Evolutionary conservation across 2,888 invertebrate genomes (phyloP).

Genomic region (Sarcophaga rosellei): DNA sequence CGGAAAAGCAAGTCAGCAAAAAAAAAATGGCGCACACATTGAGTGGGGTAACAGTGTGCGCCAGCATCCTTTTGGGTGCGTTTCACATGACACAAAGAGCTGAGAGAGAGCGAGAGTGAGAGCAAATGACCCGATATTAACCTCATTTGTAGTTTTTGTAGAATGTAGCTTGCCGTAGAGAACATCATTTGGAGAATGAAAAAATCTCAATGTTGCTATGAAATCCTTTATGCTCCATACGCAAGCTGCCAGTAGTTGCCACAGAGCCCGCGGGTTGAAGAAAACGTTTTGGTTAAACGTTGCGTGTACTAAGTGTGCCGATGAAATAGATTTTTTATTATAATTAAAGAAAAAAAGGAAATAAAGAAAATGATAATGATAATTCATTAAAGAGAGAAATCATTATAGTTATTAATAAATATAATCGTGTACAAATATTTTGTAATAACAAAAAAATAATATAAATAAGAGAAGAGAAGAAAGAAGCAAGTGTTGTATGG

Average conservation of each 20-base stretch:
- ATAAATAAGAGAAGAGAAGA: not conserved
- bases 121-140: not conserved
- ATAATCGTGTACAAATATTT: slow-evolving; percentile 25
- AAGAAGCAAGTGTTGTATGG: slow-evolving; percentile 8
- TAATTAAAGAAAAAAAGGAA: slow-evolving; percentile 44
- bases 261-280: slow-evolving; percentile 82
- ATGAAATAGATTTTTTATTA: slow-evolving; percentile 64
- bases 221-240: slow-evolving; percentile 72
- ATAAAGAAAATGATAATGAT: slow-evolving; percentile 29
- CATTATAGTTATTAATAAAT: slow-evolving; percentile 22
- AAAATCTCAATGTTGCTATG: slow-evolving; percentile 57
- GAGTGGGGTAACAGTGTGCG: slow-evolving; percentile 22
- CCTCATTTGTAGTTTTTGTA: slow-evolving; percentile 60
- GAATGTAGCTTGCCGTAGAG: slow-evolving; percentile 75
- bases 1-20: slow-evolving; percentile 4
- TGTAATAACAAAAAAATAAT: not conserved
- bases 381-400: slow-evolving; percentile 42
- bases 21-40: slow-evolving; percentile 32
- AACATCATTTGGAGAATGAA: slow-evolving; percentile 31
- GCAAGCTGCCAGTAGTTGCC: slow-evolving; percentile 80
- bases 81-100: slow-evolving; percentile 41
- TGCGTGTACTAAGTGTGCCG: slow-evolving; percentile 75
- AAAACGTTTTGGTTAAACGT: slow-evolving; percentile 81
- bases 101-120: not conserved
- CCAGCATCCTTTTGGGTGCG: slow-evolving; percentile 66